Evolutionary conservation across 2,888 invertebrate genomes (phyloP).

Genomic region (Metallyticus violacea): DNA sequence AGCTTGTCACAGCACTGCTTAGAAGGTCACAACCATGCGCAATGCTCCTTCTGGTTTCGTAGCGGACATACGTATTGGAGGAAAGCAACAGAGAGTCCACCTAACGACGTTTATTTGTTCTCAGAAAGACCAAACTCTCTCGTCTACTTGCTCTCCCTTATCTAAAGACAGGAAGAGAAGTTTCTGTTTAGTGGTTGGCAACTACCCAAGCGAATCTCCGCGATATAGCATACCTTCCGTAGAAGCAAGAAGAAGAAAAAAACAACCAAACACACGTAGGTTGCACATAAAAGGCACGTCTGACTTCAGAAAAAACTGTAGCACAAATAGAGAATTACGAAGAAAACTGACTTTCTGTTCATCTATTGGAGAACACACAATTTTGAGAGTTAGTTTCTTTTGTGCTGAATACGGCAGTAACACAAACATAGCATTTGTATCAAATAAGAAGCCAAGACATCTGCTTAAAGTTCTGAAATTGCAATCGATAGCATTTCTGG

Average conservation of each 20-base stretch:
- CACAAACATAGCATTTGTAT: too few relatives aligned
- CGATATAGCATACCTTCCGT: background rate
- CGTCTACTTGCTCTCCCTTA: background rate
- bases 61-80: background rate
- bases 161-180: background rate
- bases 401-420: background rate
- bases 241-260: background rate
- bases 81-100: too few relatives aligned
- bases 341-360: background rate
- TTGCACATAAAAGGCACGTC: background rate
- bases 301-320: background rate
- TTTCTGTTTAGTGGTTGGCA: background rate
- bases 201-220: background rate
- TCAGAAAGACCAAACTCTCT: background rate
- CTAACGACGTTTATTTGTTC: background rate
- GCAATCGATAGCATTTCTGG: too few relatives aligned
- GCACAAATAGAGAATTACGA: background rate
- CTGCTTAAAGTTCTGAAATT: too few relatives aligned
- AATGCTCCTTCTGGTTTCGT: background rate
- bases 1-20: background rate
- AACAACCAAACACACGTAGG: background rate
- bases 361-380: background rate
- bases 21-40: background rate
- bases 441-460: too few relatives aligned
- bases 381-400: background rate